Conservation (phyloP, 2,888 invertebrate species). For the Athalia rosae region DNA sequence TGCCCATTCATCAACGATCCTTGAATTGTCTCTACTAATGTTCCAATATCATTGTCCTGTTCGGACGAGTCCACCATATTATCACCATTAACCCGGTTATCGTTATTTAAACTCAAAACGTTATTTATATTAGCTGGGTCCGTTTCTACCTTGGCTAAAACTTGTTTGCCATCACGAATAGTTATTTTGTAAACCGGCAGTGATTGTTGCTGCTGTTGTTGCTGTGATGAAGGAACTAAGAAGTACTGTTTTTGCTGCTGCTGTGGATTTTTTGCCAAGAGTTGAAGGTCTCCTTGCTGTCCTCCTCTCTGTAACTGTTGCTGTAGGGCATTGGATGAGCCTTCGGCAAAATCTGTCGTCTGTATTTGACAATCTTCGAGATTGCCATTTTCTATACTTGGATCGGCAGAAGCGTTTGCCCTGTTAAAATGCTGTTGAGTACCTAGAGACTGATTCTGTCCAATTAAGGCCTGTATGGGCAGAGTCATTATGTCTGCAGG, state of each 20-base stretch:
- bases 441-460: conserved; percentile 4
- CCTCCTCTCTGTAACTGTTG: conserved; percentile 4
- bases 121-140: conserved; percentile 66
- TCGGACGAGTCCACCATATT: conserved; percentile 52
- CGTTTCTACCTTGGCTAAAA: conserved; percentile 78
- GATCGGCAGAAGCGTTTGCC: background rate
- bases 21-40: conserved; percentile 53
- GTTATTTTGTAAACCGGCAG: conserved; percentile 78
- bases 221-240: conserved; percentile 39
- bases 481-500: conserved; percentile 73
- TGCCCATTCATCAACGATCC: conserved; percentile 45
- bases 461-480: conserved; percentile 57
- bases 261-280: background rate
- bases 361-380: conserved; percentile 6
- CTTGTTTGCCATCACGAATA: conserved; percentile 84
- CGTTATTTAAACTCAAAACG: conserved; percentile 59
- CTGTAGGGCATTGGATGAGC: background rate
- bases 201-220: conserved; percentile 48
- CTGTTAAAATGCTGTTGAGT: conserved; percentile 7
- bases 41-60: conserved; percentile 62
- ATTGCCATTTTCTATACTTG: background rate
- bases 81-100: conserved; percentile 62
- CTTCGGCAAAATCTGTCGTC: conserved; percentile 1
- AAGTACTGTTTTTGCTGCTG: conserved; percentile 35
- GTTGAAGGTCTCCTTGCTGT: background rate